Base-by-base conservation (phyloP, 2,888 invertebrate species). In the Corbicula japonica region DNA sequence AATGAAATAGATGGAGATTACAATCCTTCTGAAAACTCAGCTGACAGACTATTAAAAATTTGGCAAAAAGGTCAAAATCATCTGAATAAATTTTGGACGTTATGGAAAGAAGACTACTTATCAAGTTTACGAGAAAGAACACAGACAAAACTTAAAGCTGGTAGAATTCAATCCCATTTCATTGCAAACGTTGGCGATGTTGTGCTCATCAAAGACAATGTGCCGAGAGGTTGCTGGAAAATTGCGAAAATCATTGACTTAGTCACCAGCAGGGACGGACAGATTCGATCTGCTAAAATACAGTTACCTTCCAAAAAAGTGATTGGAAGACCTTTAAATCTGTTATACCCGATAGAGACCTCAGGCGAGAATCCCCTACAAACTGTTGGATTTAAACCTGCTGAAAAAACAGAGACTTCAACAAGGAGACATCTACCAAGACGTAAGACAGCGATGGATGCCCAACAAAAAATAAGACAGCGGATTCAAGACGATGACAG, bases 31-130 rank as follows among this genome's bases (percentile, higher is more conserved):
- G 66, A 70, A 52, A 61, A 21, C 35, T 54, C 56, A n/a, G 44
- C 61, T 6, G 46, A 65, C 15, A 70, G 35, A 35, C 34, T 78
- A n/a, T 6, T 74, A 2, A 32, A 62, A 10, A 35, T 46, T 21
- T 74, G 66, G 73, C 71, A 75, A 46, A 80, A 80, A 44, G 80
- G 76, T n/a, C 35, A 72, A 44, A 68, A 63, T 35, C 32, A 52
- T 23, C 34, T 58, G 44, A 35, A 63, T 58, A 15, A 46, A n/a
- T 80, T 80, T 58, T 76, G 68, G 76, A 72, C 65, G n/a, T 63
- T 63, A 26, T 80, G 76, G 73, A 52, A 50, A 54, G 35, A 76
- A n/a, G 80, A 80, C 21, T 76, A 76, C 50, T 26, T 80, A 32
- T 23, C 52, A 32, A 80, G 80, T 52, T 41, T 80, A 2, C 44